A percentile compares a stretch with the other conserved stretches of the same genome.
phyloP scores from a whole-genome alignment of 2,797 vertebrate species.

The Buceros bicornis region DNA sequence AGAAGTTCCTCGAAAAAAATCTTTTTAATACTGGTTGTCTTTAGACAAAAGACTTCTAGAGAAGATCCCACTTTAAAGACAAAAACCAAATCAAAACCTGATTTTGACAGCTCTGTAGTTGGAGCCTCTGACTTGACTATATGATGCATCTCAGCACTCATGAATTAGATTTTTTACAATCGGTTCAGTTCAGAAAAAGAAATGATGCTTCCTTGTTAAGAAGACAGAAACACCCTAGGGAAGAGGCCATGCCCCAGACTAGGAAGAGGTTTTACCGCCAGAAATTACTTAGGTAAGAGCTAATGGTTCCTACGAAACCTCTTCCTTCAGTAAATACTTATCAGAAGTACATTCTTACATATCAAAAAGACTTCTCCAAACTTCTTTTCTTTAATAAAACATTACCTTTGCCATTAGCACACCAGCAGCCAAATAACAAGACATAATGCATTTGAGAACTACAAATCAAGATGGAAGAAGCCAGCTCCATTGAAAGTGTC shows the following conservation, averaged over 20 bases:
- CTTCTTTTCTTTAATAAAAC: background rate
- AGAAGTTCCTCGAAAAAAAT: constrained; percentile 57
- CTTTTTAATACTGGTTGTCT: background rate
- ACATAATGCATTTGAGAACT: background rate
- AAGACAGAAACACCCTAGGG: background rate
- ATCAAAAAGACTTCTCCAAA: background rate
- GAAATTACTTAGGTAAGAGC: background rate
- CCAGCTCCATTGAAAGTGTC: background rate
- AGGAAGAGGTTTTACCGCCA: background rate
- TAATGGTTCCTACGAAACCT: background rate
- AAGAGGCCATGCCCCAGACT: background rate
- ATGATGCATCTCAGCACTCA: background rate
- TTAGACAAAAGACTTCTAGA: background rate
- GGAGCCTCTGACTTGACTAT: background rate
- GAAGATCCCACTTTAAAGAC: background rate
- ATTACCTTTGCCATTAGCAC: background rate
- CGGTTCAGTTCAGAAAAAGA: background rate
- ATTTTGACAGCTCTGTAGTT: background rate
- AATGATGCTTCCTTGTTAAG: accelerated
- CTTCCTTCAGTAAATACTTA: background rate
- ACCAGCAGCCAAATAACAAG: background rate
- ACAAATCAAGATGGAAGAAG: background rate
- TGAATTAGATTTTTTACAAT: background rate
- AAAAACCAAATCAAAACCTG: background rate
- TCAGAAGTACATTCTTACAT: background rate